Evolutionary conservation across 2,113 vertebrate species (phyloP), one percentile per base, ranked within the genome.

Genomic region (Nothoprocta perdicaria): DNA sequence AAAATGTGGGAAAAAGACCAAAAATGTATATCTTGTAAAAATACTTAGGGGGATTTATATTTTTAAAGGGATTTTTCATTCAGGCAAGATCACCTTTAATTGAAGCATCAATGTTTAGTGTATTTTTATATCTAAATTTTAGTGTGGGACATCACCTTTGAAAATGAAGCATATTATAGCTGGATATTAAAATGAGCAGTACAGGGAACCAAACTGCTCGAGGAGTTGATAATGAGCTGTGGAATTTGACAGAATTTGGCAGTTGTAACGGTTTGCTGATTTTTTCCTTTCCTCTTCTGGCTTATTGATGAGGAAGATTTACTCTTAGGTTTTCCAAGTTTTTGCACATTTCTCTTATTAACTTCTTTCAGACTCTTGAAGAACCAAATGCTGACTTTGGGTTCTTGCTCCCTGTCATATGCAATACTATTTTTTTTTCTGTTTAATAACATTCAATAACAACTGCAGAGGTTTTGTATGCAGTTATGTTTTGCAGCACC

Each of bases 21-120:
- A 96, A 93, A 94, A 7, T 9, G 41, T 75, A 60, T 80, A 71
- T 95, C 45, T 92, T 95, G 17, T 58, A 38, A 86, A 94, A 95
- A 67, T 27, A 77, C 10, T 65, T 50, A 33, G 12, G 38, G 10
- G 24, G 57, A 84, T 55, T 85, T 84, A 86, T 16, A 75, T 10
- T 73, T 95, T 94, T 89, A 45, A 86, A 80, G 68, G 8, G 4
- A 15, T 35, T 81, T 93, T 92, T 90, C 77, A 85, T 94, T 92
- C 94, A 80, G 48, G 68, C 24, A 53, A 21, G 46, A 79, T 79
- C 55, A 83, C 41, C 62, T 94, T 89, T 74, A 55, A 93, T 41
- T 71, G 63, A 93, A 87, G 35, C 10, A 83, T 55, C 16, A 0
- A 8, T 50, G 21, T 61, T 84, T 78, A 66, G 57, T 52, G 7